Evolutionary conservation across 1,140 invertebrate genomes (phyloP), one percentile per base, ranked within the genome.

Genomic region (Neoseiulus cucumeris): DNA sequence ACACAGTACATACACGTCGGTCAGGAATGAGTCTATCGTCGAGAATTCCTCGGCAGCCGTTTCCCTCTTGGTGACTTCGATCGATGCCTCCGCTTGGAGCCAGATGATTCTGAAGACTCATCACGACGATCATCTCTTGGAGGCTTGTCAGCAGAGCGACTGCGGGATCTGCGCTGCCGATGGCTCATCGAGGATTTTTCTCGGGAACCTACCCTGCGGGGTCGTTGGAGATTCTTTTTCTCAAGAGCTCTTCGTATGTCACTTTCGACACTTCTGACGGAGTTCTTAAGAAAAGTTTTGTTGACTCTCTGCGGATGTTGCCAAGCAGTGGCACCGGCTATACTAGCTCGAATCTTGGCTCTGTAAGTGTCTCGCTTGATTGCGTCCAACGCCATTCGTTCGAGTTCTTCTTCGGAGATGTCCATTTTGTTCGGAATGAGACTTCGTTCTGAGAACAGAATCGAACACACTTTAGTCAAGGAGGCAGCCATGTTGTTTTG

Each of bases 401-500:
- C 30, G 39, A 69, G 29, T 67, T 66, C 20, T 29, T 44, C 69
- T 69, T 42, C 65, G 66, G 64, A 68, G 68, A 28, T 66, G 18
- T 29, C 33, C 42, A 67, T 42, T 66, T 7, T 20, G 66, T 4
- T 5, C 28, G 64, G 33, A 18, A 9, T 18, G 5, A 12, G 4
- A 22, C 41, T 33, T 17, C 33, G 33, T 9, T 39, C 33, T 4
- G 4, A 39, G 9, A 6, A 9, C 33, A 9, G 4, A 39, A 39
- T 39, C 33, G 33, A 39, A 39, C 33, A 9, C 33, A 39, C 33
- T 6, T 4, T 9, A 39, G 33, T 39, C 33, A 39, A 9, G 33
- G 33, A n/a, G 4, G 33, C 33, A 9, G 33, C 33, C 33, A 39
- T 39, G 4, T 39, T 39, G 33, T 4, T 39, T 39, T 39, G 33